These are phyloP conservation scores for Anadara kagoshimensis DNA, from an alignment of 1,140 invertebrate species.

Conservation along the genomic window DNA sequence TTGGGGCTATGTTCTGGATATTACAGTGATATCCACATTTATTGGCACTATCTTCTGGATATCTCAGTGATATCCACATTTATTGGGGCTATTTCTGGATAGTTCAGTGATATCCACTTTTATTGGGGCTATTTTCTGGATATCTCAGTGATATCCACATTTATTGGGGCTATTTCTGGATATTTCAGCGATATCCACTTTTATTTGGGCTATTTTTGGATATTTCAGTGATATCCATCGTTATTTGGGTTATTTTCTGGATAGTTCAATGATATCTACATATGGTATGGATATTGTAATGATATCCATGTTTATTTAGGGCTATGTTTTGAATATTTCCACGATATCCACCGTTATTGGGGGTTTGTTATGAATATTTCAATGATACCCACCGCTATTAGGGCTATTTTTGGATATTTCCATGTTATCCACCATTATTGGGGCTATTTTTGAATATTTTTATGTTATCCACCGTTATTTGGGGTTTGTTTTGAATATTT, in stretches of 20 bases:
- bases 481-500: background rate
- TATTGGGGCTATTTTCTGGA: background rate
- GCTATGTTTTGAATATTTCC: background rate
- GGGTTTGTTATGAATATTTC: background rate
- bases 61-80: background rate
- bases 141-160: background rate
- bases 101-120: background rate
- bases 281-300: background rate
- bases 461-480: background rate
- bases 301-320: background rate
- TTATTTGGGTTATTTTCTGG: background rate
- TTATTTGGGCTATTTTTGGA: background rate
- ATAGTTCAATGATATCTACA: background rate
- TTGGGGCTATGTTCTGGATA: background rate
- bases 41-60: background rate
- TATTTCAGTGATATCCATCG: background rate
- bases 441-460: background rate
- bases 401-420: background rate
- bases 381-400: background rate
- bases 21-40: background rate
- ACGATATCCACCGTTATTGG: background rate
- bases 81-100: background rate
- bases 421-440: background rate
- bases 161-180: background rate
- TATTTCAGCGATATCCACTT: background rate